These are phyloP conservation scores for Polia nebulosa DNA, from an alignment of 2,888 invertebrate species.

Conservation along the genomic window DNA sequence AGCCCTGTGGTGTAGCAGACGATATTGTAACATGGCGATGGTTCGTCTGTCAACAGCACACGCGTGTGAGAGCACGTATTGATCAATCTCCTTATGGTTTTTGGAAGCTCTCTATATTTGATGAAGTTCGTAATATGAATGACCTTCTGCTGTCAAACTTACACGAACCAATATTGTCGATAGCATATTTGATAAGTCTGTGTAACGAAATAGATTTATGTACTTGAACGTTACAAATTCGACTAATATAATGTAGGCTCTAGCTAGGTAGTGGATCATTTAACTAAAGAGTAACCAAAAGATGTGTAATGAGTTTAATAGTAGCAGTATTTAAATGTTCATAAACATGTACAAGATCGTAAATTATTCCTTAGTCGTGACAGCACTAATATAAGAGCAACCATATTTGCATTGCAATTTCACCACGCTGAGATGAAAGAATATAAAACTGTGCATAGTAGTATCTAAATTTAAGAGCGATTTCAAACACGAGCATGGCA, in stretches of 20 bases:
- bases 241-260: not conserved
- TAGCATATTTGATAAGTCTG: constrained; percentile 44
- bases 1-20: constrained; percentile 45
- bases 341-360: not conserved
- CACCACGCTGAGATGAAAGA: not conserved
- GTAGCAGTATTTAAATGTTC: not conserved
- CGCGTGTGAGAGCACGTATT: constrained; percentile 73
- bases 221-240: constrained; percentile 28
- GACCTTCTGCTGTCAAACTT: constrained; percentile 56
- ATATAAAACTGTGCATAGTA: not conserved
- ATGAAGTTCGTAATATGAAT: constrained; percentile 65
- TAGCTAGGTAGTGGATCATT: constrained; percentile 2
- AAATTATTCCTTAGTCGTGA: not conserved
- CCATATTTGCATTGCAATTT: not conserved
- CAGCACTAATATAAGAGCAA: not conserved
- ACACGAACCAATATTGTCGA: constrained; percentile 48
- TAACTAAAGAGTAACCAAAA: constrained; percentile 10
- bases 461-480: not conserved
- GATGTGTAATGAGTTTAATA: not conserved
- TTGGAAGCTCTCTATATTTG: constrained; percentile 66
- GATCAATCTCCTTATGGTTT: constrained; percentile 79
- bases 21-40: constrained; percentile 27
- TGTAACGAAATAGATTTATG: constrained; percentile 49
- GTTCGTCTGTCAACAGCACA: constrained; percentile 70
- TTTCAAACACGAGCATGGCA: not conserved